These are phyloP conservation scores for Synergus gifuensis DNA, from an alignment of 2,888 invertebrate species.

Conservation along the genomic window DNA sequence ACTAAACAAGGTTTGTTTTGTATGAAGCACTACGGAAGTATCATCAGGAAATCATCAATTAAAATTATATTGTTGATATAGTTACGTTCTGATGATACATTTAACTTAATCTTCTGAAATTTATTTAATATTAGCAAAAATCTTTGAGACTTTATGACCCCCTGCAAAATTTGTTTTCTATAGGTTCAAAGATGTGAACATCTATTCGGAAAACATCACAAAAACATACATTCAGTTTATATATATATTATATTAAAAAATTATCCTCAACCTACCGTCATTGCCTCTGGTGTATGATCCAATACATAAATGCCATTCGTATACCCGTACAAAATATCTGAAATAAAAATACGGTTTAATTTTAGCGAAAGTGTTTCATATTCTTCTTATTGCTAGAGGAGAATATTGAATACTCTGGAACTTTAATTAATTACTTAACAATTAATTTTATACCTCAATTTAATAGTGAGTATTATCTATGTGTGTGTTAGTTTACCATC, in stretches of 20 bases:
- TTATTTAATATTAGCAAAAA: background rate
- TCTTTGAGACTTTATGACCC: no score
- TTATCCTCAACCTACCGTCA: constrained; percentile 68
- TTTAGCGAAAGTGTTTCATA: background rate
- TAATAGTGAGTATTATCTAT: no score
- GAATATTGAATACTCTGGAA: no score
- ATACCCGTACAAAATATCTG: constrained; percentile 76
- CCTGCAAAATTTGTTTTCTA: no score
- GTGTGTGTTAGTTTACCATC: no score
- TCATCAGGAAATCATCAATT: background rate
- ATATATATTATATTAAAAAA: no score
- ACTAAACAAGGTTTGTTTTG: background rate
- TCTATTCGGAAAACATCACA: no score
- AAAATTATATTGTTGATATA: no score
- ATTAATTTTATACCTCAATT: no score
- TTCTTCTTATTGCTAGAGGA: background rate
- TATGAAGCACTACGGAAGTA: background rate
- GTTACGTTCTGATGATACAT: background rate
- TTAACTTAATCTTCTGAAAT: background rate
- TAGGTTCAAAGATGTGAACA: no score
- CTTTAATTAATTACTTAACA: no score
- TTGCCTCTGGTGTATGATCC: constrained; percentile 74
- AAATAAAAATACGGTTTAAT: constrained; percentile 56
- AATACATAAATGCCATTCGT: constrained; percentile 75
- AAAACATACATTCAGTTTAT: no score